phyloP scores from a whole-genome alignment of 2,113 vertebrate species.

The Ascaphus truei region DNA sequence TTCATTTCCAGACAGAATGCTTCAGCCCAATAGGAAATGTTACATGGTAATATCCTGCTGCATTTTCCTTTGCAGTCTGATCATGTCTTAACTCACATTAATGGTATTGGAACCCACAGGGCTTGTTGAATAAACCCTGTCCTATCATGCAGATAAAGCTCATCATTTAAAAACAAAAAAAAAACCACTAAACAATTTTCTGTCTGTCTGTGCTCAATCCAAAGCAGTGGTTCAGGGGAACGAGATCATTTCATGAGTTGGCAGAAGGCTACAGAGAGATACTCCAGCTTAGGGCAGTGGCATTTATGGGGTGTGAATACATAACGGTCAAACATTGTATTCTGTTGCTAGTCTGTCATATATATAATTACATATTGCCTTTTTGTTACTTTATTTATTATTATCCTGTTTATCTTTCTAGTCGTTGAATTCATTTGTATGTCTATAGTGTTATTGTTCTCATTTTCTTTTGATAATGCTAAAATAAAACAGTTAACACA shows the following conservation, averaged over 20 bases:
- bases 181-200: conserved; percentile 35
- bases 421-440: no score
- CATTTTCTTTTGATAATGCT: no score
- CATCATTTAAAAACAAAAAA: conserved; percentile 43
- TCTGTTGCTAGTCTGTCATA: not conserved
- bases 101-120: conserved; percentile 38
- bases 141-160: conserved; percentile 44
- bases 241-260: not conserved
- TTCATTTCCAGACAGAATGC: no score
- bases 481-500: no score
- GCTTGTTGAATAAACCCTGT: conserved; percentile 45
- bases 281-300: not conserved
- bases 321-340: not conserved
- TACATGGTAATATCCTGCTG: no score
- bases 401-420: no score
- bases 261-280: not conserved
- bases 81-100: conserved; percentile 48
- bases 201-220: conserved; percentile 44
- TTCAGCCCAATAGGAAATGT: no score
- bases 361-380: no score
- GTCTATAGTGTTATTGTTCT: no score
- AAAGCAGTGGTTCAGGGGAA: not conserved
- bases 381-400: no score
- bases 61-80: conserved; percentile 43
- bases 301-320: not conserved